Base-by-base conservation (phyloP, 2,113 vertebrate genomes). In the Dinomys branickii region DNA sequence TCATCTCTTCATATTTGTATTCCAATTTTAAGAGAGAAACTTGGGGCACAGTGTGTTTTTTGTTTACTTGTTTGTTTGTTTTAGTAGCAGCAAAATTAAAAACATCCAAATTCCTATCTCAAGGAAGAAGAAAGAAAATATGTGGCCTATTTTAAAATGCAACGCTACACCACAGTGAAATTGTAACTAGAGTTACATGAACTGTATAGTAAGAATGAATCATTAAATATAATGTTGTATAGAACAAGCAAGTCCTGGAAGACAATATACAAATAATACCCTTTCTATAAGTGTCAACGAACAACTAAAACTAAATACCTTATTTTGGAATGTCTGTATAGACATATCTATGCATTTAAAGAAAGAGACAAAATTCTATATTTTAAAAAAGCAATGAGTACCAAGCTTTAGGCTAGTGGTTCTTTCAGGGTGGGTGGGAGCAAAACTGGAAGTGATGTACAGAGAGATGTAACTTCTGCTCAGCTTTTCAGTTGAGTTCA, bases 1-100 rank as follows among this genome's bases (percentile, higher is more conserved):
- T 91, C 35, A 38, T 24, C 65, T 71, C 9, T 35, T 67, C 65
- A 35, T 8, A 20, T 41, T 41, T 38, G 10, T 73, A 24, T 73
- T 41, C 69, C 47, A 88, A 90, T 67, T 94, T 88, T 84, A 95
- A 77, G 87, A 78, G 24, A 26, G 41, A 41, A 85, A 93, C 61
- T 47, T 86, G 71, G 86, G 35, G 47, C 33, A 87, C 10, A 71
- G 20, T 67, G 26, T 47, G 14, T 10, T 24, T 61, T 54, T 54
- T 30, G 7, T 41, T 41, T n/a, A n/a, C n/a, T n/a, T 84, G 33
- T 41, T 52, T 81, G 28, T 71, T 85, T 88, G 59, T 89, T 47
- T 67, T 16, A 0, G 9, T 84, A 59, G 93, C 41, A 96, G n/a
- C 35, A 84, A 96, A 75, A 83, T 67, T 84, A 10, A 58, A 80